Percentiles rank a stretch among this genome's conserved stretches.
phyloP scores from a whole-genome alignment of 2,113 vertebrate genomes.

The Leucosticte australis region DNA sequence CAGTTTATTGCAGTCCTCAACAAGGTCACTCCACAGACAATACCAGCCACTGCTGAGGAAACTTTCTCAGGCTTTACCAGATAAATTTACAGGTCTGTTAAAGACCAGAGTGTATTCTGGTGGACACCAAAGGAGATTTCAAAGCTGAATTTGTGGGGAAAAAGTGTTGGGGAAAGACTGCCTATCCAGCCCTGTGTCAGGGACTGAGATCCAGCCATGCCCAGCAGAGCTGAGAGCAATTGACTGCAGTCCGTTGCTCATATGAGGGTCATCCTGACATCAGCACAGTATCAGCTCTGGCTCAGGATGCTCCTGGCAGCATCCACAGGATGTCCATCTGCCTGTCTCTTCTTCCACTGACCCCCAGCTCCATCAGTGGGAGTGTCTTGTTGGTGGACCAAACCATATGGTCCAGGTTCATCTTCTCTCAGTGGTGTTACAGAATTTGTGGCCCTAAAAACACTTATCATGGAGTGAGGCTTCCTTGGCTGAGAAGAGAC shows the following conservation, averaged over 20 bases:
- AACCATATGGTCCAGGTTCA: not conserved
- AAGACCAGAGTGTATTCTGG: not conserved
- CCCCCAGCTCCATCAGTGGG: not conserved
- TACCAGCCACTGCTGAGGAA: not conserved
- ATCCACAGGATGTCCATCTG: accelerated
- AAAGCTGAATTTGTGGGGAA: not conserved
- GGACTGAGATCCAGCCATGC: not conserved
- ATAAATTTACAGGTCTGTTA: not conserved
- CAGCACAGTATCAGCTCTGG: not conserved
- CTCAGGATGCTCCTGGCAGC: not conserved
- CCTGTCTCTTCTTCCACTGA: not conserved
- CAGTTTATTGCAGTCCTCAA: not conserved
- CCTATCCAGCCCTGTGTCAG: not conserved
- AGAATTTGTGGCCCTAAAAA: not conserved
- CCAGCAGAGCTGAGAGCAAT: not conserved
- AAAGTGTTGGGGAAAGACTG: not conserved
- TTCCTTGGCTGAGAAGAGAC: not conserved
- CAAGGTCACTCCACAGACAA: not conserved
- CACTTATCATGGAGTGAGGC: not conserved
- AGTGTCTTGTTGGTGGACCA: not conserved
- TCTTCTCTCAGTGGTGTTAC: not conserved
- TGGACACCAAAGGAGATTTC: not conserved
- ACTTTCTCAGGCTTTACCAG: not conserved
- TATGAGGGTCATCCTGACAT: not conserved
- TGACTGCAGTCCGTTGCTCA: not conserved